Evolutionary conservation across 1,140 invertebrate species (phyloP).

Genomic region (Micrasema longulum): DNA sequence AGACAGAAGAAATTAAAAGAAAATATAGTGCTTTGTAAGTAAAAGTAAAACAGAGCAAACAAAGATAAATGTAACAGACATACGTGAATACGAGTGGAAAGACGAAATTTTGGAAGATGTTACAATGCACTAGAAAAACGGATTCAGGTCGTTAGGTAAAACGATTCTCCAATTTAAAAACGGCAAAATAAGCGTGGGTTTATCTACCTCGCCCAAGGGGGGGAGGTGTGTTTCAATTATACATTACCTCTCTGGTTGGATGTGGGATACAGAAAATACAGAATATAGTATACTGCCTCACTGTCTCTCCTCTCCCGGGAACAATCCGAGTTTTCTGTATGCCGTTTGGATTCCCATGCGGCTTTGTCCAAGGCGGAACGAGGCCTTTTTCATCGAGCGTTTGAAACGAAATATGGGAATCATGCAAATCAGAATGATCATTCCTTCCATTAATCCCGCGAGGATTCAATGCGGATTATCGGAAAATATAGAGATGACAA

Average conservation of each 20-base stretch:
- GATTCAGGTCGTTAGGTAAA: slow-evolving; percentile 20
- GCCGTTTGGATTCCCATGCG: slow-evolving; percentile 7
- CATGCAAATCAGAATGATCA: slow-evolving; percentile 5
- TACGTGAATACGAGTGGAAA: not conserved
- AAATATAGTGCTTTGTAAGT: not conserved
- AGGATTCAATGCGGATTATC: not conserved
- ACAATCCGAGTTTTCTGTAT: slow-evolving; percentile 25
- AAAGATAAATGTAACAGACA: too few relatives aligned
- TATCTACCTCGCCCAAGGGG: too few relatives aligned
- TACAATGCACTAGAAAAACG: slow-evolving; percentile 15
- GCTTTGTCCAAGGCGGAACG: slow-evolving; percentile 12
- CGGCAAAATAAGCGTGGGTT: slow-evolving; percentile 11
- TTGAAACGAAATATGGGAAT: slow-evolving; percentile 23
- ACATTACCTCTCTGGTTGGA: slow-evolving; percentile 1
- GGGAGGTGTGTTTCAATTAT: slow-evolving; percentile 34
- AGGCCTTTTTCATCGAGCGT: not conserved
- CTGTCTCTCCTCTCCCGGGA: slow-evolving; percentile 6
- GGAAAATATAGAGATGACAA: too few relatives aligned
- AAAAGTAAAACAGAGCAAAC: not conserved
- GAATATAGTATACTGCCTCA: not conserved
- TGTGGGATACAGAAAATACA: not conserved
- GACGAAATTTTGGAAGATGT: not conserved
- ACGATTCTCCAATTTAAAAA: slow-evolving; percentile 15
- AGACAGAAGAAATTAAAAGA: not conserved
- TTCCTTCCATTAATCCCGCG: not conserved